Percentiles rank a stretch among this genome's conserved stretches.
These are phyloP conservation scores for Sinhomidia bicolor DNA, from an alignment of 2,888 invertebrate species.

Conservation along the genomic window DNA sequence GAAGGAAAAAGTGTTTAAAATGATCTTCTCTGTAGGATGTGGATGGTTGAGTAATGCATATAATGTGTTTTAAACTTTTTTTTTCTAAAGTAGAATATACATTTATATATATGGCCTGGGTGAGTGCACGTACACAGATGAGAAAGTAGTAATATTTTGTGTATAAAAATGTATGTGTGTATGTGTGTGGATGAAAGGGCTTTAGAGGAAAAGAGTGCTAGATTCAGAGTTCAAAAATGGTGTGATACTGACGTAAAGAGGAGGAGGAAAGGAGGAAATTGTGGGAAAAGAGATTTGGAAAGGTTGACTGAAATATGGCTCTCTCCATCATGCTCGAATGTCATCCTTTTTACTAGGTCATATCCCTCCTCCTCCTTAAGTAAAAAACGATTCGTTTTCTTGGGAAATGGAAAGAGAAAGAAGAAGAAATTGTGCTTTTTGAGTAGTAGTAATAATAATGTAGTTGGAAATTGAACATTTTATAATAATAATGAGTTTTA, in stretches of 20 bases:
- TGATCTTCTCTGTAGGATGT: conserved; percentile 65
- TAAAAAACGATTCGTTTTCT: conserved; percentile 18
- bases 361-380: conserved; percentile 55
- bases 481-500: conserved; percentile 42
- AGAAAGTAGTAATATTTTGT: neutral
- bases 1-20: conserved; percentile 66
- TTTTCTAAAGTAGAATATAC: neutral
- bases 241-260: conserved; percentile 67
- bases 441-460: too few species aligned
- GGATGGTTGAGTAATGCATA: conserved; percentile 69
- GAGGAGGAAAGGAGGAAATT: conserved; percentile 65
- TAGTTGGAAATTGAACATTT: conserved; percentile 39
- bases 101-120: neutral
- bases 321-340: conserved; percentile 70
- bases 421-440: conserved; percentile 1
- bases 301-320: conserved; percentile 74
- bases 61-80: conserved; percentile 51
- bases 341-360: conserved; percentile 61
- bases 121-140: neutral
- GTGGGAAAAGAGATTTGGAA: conserved; percentile 69
- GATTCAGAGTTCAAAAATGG: conserved; percentile 56
- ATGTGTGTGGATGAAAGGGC: conserved; percentile 41
- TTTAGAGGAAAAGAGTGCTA: conserved; percentile 34
- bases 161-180: conserved; percentile 15
- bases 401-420: neutral